A percentile compares a stretch with the other conserved stretches of the same genome.
Conservation (phyloP, 1,140 invertebrate genomes). For the Drosophila truncata region DNA sequence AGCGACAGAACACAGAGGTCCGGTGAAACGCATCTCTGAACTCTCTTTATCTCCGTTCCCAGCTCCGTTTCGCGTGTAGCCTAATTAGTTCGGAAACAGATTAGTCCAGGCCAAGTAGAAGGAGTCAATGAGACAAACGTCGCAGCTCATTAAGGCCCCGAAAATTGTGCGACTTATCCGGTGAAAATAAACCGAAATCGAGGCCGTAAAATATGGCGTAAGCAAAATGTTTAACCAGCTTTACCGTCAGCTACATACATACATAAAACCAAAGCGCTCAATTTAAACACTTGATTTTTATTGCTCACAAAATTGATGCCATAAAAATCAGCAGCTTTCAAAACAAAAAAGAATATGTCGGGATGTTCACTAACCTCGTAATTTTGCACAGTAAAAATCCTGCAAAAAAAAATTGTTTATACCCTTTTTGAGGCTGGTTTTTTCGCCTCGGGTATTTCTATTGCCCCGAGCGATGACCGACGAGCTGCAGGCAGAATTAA, state of each 20-base stretch:
- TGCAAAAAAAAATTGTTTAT: constrained; percentile 22
- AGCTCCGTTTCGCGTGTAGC: constrained; percentile 58
- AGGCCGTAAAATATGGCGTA: constrained; percentile 47
- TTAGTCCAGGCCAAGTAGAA: constrained; percentile 51
- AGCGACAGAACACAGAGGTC: constrained; percentile 16
- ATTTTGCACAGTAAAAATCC: constrained; percentile 49
- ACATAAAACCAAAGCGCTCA: constrained; percentile 45
- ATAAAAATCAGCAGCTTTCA: constrained; percentile 34
- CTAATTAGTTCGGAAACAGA: constrained; percentile 79
- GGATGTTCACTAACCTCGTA: constrained; percentile 54
- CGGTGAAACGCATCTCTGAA: constrained; percentile 67
- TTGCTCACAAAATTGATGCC: constrained; percentile 54
- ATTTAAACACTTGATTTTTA: constrained; percentile 73
- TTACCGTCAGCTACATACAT: constrained; percentile 47
- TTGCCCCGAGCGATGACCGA: constrained; percentile 30
- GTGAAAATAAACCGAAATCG: constrained; percentile 7
- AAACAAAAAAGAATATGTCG: constrained; percentile 20
- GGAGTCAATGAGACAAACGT: constrained; percentile 55
- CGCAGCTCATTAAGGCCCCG: constrained; percentile 46
- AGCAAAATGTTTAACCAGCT: constrained; percentile 62
- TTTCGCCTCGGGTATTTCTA: constrained; percentile 49
- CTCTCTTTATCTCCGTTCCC: constrained; percentile 44
- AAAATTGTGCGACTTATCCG: constrained; percentile 21
- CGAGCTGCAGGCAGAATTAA: constrained; percentile 62
- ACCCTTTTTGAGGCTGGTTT: constrained; percentile 47